phyloP scores from a whole-genome alignment of 2,113 vertebrate species.

The Nesogale talazaci region DNA sequence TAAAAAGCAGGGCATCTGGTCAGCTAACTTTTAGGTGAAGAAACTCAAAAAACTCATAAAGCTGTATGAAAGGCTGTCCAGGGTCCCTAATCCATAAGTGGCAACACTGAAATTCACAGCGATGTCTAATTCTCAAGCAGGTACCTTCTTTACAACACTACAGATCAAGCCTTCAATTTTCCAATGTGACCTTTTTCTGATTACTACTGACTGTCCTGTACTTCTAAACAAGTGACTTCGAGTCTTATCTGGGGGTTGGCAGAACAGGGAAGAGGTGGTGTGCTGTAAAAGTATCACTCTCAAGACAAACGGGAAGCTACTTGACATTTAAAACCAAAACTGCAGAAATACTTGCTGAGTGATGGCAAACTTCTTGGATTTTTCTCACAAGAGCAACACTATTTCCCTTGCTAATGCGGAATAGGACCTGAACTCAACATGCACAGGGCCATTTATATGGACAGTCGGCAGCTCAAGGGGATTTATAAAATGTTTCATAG shows the following conservation, averaged over 20 bases:
- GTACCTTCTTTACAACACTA: neutral
- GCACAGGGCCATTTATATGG: neutral
- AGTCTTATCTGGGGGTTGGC: neutral
- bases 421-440: neutral
- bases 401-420: neutral
- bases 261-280: neutral
- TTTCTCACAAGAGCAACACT: conserved; percentile 3
- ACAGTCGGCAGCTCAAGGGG: neutral
- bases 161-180: neutral
- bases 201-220: neutral
- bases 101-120: neutral
- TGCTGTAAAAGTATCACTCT: neutral
- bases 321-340: neutral
- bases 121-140: neutral
- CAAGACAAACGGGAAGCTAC: neutral
- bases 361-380: neutral
- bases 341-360: neutral
- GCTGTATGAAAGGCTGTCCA: neutral
- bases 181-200: neutral
- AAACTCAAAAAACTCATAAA: neutral
- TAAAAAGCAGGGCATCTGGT: no score
- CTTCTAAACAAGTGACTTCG: neutral
- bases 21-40: no score
- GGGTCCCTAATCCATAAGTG: neutral
- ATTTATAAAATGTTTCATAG: conserved; percentile 16